Evolutionary conservation across 2,113 vertebrate species (phyloP).

Genomic region (Silurus meridionalis): DNA sequence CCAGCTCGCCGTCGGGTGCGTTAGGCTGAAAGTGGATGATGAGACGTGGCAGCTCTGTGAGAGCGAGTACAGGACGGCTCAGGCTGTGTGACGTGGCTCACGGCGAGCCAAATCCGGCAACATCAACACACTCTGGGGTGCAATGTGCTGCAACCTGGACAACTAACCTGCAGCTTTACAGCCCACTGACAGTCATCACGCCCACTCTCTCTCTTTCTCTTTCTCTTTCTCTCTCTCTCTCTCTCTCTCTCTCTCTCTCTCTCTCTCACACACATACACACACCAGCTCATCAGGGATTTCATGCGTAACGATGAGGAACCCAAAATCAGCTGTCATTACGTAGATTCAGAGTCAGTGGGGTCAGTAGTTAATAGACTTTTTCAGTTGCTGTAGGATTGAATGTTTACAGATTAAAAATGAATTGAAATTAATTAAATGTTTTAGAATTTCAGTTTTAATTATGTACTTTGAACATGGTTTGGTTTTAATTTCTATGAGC

Average conservation of each 20-base stretch:
- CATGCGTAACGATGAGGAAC: not conserved
- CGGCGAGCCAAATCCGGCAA: conserved; percentile 25
- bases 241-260: no score
- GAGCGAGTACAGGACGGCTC: conserved; percentile 8
- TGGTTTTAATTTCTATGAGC: no score
- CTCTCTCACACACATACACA: conserved; percentile 1
- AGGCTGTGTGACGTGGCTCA: conserved; percentile 28
- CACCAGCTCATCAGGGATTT: not conserved
- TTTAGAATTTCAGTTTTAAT: no score
- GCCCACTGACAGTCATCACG: not conserved
- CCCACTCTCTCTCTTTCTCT: no score
- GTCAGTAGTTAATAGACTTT: not conserved
- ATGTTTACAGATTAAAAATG: no score
- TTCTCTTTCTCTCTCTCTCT: no score
- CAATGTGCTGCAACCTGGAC: conserved; percentile 25
- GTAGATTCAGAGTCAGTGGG: not conserved
- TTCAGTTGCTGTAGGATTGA: not conserved
- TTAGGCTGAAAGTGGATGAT: conserved; percentile 30
- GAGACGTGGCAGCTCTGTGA: conserved; percentile 27
- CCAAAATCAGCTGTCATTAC: not conserved
- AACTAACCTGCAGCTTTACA: conserved; percentile 40
- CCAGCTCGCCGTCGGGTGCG: conserved; percentile 21
- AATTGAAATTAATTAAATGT: no score
- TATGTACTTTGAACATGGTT: no score
- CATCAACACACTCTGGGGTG: conserved; percentile 13